phyloP scores from a whole-genome alignment of 2,888 invertebrate species.

The Thecocarcelia acutangulata region DNA sequence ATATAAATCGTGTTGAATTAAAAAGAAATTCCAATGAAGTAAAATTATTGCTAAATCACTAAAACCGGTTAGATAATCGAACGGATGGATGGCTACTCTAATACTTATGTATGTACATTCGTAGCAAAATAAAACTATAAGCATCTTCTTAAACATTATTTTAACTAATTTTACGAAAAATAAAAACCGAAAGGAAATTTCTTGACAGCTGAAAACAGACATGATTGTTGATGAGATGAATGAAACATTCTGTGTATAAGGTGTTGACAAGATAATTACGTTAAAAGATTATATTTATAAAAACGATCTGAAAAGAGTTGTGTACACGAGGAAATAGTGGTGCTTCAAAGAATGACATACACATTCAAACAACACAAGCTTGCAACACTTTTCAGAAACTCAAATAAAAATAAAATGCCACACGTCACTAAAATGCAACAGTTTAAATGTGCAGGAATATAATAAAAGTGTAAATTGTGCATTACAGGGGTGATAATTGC shows the following conservation, averaged over 20 bases:
- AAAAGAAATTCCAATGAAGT: no score
- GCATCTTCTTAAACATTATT: conserved; percentile 43
- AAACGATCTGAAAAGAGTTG: conserved; percentile 50
- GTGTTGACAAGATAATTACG: conserved; percentile 71
- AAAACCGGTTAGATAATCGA: no score
- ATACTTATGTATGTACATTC: no score
- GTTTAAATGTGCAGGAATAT: conserved; percentile 27
- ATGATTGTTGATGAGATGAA: conserved; percentile 55
- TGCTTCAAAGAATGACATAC: conserved; percentile 31
- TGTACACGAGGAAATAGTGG: neutral
- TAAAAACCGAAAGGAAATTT: conserved; percentile 34
- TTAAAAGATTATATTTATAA: conserved; percentile 62
- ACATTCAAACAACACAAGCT: conserved; percentile 21
- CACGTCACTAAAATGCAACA: neutral
- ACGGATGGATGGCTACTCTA: no score
- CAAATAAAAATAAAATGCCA: conserved; percentile 2
- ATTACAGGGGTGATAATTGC: conserved; percentile 65
- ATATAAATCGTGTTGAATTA: no score
- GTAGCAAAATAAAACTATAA: conserved; percentile 30
- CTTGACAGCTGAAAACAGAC: conserved; percentile 61
- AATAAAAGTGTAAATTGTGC: conserved; percentile 46
- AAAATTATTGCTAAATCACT: no score
- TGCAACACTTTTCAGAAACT: conserved; percentile 37
- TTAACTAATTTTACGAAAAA: conserved; percentile 34
- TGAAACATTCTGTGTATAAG: conserved; percentile 63